A percentile compares a stretch with the other conserved stretches of the same genome.
phyloP scores from a whole-genome alignment of 1,140 invertebrate species.

The Neodiprion pinetum region DNA sequence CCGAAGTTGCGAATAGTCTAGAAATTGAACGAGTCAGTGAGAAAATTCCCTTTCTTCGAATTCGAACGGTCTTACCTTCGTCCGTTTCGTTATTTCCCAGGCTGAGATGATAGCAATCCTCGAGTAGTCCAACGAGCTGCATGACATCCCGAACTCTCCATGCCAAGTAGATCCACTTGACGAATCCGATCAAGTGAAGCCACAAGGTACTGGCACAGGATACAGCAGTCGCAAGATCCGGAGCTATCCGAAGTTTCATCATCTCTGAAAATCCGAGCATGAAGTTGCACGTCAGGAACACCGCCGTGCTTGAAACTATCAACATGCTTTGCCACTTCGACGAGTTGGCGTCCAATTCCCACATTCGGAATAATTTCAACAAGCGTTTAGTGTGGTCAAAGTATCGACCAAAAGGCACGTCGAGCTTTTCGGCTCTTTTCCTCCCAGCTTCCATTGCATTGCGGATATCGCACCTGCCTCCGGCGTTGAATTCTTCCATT shows the following conservation, averaged over 20 bases:
- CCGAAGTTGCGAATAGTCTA: background rate
- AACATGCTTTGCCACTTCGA: background rate
- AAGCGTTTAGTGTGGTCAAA: background rate
- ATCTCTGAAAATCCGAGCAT: conserved; percentile 28
- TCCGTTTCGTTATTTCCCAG: conserved; percentile 26
- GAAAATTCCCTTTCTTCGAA: conserved; percentile 14
- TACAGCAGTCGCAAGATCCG: conserved; percentile 27
- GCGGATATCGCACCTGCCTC: background rate
- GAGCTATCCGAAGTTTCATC: conserved; percentile 18
- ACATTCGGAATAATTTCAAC: background rate
- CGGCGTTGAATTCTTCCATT: no score
- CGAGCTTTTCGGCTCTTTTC: background rate
- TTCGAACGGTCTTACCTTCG: conserved; percentile 25
- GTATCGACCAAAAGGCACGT: background rate
- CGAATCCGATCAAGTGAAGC: conserved; percentile 29
- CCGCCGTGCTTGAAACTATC: background rate
- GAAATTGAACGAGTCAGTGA: conserved; percentile 9
- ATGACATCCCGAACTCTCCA: conserved; percentile 20
- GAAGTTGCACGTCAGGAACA: conserved; percentile 22
- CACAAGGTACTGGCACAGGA: conserved; percentile 22
- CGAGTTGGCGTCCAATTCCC: background rate
- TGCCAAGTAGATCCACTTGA: conserved; percentile 39
- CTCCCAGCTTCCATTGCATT: background rate
- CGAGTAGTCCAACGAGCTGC: conserved; percentile 26
- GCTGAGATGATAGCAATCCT: conserved; percentile 33